Evolutionary conservation across 1,140 invertebrate species (phyloP).

Genomic region (Zaprionus capensis): DNA sequence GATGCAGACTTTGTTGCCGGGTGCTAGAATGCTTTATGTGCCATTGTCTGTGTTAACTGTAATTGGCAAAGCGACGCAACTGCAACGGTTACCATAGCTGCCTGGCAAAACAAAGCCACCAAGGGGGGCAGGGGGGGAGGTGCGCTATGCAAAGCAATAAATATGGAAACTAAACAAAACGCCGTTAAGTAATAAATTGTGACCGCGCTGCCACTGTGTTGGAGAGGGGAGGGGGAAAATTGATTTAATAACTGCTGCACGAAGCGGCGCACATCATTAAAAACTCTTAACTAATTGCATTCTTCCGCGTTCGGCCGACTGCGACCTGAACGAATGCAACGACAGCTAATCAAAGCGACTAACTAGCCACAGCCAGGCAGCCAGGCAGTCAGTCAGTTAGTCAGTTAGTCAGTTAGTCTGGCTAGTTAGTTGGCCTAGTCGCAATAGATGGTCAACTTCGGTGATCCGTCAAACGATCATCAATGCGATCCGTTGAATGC

Average conservation of each 20-base stretch:
- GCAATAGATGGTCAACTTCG: conserved; percentile 21
- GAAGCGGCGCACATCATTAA: conserved; percentile 58
- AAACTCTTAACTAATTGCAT: conserved; percentile 67
- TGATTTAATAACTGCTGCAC: conserved; percentile 73
- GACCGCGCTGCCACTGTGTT: conserved; percentile 41
- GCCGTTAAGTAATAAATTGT: conserved; percentile 73
- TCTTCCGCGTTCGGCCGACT: conserved; percentile 60
- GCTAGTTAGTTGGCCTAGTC: conserved; percentile 3
- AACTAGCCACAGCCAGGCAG: not conserved
- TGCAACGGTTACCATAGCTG: conserved; percentile 1
- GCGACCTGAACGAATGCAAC: conserved; percentile 22
- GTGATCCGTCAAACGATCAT: conserved; percentile 55
- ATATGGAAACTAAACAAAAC: conserved; percentile 51
- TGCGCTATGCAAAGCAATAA: conserved; percentile 69
- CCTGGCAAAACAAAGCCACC: not conserved
- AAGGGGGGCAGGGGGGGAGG: not conserved
- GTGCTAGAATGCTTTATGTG: conserved; percentile 81
- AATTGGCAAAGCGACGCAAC: conserved; percentile 59
- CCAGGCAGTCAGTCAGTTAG: not conserved
- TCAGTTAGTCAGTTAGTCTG: conserved; percentile 9
- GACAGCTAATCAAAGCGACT: conserved; percentile 29
- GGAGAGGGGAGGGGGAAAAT: conserved; percentile 30
- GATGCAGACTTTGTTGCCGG: conserved; percentile 35
- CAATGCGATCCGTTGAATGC: conserved; percentile 55
- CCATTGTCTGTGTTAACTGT: conserved; percentile 73